A percentile compares a stretch with the other conserved stretches of the same genome.
Conservation (phyloP, 2,113 vertebrate genomes). For the Parus major region DNA sequence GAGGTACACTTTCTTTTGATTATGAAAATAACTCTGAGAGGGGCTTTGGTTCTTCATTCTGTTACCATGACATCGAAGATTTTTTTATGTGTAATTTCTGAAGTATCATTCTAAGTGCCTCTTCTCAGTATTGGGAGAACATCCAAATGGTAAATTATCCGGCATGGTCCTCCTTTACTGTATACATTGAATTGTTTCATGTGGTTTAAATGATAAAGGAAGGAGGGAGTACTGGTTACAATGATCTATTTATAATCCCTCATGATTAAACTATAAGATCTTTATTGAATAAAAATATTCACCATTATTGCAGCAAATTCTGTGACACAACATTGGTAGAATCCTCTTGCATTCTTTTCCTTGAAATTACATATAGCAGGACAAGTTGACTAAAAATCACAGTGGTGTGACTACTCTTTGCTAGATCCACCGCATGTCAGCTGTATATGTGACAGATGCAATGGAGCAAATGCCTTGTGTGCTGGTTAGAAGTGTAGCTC, state of each 20-base stretch:
- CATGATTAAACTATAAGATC: not conserved
- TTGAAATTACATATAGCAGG: not conserved
- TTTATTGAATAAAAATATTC: not conserved
- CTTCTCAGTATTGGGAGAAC: not conserved
- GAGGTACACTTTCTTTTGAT: not conserved
- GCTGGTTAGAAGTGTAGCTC: not conserved
- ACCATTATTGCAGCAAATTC: not conserved
- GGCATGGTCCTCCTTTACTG: not conserved
- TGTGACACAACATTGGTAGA: not conserved
- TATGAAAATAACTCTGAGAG: conserved; percentile 15
- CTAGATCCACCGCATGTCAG: not conserved
- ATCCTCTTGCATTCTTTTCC: not conserved
- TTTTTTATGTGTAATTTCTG: not conserved
- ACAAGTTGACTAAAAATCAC: not conserved
- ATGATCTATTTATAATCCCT: not conserved
- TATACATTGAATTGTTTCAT: not conserved
- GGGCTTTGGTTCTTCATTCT: not conserved
- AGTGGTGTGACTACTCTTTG: not conserved
- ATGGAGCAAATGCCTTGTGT: not conserved
- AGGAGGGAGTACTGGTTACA: not conserved
- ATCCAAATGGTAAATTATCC: not conserved
- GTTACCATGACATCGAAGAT: conserved; percentile 25
- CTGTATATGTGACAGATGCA: not conserved
- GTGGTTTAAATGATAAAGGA: not conserved
- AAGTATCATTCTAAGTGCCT: not conserved